These are phyloP conservation scores for Anolis sagrei DNA, from an alignment of 2,113 vertebrate genomes.

Conservation along the genomic window DNA sequence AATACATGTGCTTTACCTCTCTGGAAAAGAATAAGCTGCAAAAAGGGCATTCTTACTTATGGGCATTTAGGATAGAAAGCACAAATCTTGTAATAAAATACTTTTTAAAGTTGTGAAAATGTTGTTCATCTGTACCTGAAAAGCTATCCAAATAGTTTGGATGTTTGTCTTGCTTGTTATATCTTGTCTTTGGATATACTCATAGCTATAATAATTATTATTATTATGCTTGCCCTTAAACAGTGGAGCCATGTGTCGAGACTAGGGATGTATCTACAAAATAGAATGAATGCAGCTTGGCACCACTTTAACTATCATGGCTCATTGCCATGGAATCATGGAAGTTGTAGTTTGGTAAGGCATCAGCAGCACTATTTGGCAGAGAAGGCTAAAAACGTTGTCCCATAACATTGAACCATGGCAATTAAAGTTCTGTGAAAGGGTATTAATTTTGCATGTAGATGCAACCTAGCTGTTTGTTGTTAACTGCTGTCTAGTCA, in stretches of 20 bases:
- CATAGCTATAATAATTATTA: not conserved
- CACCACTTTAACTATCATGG: too few relatives aligned
- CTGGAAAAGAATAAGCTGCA: slow-evolving; percentile 30
- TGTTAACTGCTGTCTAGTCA: too few relatives aligned
- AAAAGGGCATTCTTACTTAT: not conserved
- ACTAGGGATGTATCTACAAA: too few relatives aligned
- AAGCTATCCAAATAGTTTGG: not conserved
- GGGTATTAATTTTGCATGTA: too few relatives aligned
- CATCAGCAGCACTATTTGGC: too few relatives aligned
- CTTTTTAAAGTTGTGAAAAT: not conserved
- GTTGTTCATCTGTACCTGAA: not conserved
- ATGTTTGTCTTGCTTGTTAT: not conserved
- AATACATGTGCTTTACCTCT: slow-evolving; percentile 37
- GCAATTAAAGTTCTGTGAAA: too few relatives aligned
- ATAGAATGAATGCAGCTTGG: too few relatives aligned
- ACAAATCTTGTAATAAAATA: not conserved
- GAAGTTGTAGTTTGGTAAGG: too few relatives aligned
- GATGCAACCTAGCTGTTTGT: too few relatives aligned
- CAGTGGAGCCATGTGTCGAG: not conserved
- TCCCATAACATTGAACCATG: too few relatives aligned
- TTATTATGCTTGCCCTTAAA: not conserved
- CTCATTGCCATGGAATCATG: too few relatives aligned
- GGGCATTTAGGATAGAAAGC: not conserved
- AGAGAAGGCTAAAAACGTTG: too few relatives aligned
- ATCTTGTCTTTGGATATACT: not conserved